Conservation (phyloP, 2,797 vertebrate species). For the Hapalemur alaotrensis region DNA sequence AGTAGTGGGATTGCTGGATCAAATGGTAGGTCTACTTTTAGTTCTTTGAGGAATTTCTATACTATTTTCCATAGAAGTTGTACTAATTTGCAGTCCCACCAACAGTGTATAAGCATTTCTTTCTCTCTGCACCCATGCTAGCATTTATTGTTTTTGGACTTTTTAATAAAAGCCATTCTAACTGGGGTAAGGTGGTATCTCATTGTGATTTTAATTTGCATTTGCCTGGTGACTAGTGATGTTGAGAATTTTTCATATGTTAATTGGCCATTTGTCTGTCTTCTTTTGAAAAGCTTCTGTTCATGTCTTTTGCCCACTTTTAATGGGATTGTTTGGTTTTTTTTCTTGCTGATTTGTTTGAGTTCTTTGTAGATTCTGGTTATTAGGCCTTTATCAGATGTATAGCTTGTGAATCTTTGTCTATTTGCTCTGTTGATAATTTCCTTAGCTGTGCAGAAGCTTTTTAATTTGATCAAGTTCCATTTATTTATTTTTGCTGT, state of each 20-base stretch:
- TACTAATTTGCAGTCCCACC: neutral
- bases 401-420: neutral
- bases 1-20: neutral
- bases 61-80: neutral
- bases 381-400: neutral
- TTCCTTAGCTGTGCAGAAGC: neutral
- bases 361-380: neutral
- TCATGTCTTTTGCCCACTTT: neutral
- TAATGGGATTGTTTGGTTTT: neutral
- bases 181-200: neutral
- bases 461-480: neutral
- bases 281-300: neutral
- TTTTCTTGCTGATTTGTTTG: neutral
- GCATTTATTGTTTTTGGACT: neutral
- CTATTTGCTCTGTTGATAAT: neutral
- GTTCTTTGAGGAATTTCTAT: neutral
- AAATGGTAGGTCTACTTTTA: neutral
- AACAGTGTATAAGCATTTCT: neutral
- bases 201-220: neutral
- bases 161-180: neutral
- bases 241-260: neutral
- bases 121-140: neutral
- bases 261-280: neutral
- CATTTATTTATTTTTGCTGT: neutral
- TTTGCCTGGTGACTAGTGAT: neutral